phyloP scores from a whole-genome alignment of 2,888 invertebrate species.

The Euplagia quadripunctaria region DNA sequence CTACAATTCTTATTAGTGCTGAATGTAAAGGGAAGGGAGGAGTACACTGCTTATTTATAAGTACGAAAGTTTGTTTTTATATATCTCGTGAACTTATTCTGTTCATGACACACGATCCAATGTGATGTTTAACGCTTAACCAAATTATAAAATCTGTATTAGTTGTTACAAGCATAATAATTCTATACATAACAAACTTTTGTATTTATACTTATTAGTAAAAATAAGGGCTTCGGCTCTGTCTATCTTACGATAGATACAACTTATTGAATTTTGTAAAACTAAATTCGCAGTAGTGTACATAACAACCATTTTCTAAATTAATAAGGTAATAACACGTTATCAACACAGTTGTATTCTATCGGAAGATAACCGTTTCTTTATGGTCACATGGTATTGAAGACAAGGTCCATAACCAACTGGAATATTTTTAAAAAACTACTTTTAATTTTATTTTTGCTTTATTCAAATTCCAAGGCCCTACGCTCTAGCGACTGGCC shows the following conservation, averaged over 20 bases:
- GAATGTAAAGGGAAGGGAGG: constrained; percentile 56
- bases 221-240: constrained; percentile 11
- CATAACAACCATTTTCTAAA: too few species aligned
- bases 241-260: constrained; percentile 34
- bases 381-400: too few species aligned
- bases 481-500: constrained; percentile 6
- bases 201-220: constrained; percentile 23
- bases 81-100: not conserved
- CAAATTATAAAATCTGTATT: not conserved
- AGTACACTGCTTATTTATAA: constrained; percentile 26
- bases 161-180: not conserved
- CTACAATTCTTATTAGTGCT: constrained; percentile 38
- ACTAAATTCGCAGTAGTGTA: too few species aligned
- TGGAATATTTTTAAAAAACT: not conserved
- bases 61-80: constrained; percentile 13
- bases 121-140: not conserved
- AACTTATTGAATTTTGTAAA: not conserved
- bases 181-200: constrained; percentile 14
- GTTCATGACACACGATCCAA: not conserved
- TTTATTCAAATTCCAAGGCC: constrained; percentile 14
- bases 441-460: not conserved
- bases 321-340: too few species aligned
- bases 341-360: constrained; percentile 6
- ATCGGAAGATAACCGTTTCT: constrained; percentile 21
- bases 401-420: not conserved